A percentile compares a stretch with the other conserved stretches of the same genome.
These are phyloP conservation scores for Anguilla pacifica DNA, from an alignment of 2,797 vertebrate species.

Conservation along the genomic window DNA sequence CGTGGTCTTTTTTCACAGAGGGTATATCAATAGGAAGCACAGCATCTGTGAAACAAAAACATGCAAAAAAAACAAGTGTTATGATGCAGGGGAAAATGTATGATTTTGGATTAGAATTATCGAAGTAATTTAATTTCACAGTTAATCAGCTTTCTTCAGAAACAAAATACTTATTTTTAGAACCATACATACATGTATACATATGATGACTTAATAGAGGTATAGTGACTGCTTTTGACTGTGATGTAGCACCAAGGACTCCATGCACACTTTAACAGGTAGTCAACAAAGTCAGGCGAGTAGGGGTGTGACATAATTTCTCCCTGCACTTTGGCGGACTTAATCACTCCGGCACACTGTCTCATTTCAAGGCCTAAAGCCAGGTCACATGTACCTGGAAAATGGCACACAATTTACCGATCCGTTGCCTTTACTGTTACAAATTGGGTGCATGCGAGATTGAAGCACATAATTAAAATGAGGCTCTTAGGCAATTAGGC, in stretches of 20 bases:
- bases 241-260: too few species aligned
- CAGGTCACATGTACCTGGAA: not conserved
- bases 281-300: too few species aligned
- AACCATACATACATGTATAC: too few species aligned
- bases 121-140: not conserved
- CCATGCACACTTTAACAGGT: too few species aligned
- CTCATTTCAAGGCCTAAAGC: not conserved
- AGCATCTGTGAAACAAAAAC: slow-evolving; percentile 61
- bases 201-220: too few species aligned
- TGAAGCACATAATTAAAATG: not conserved
- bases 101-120: not conserved
- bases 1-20: slow-evolving; percentile 79
- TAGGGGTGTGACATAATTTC: too few species aligned
- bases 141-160: too few species aligned
- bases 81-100: not conserved
- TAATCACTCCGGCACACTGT: too few species aligned
- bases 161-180: too few species aligned
- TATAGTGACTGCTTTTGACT: too few species aligned
- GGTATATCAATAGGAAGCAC: slow-evolving; percentile 80
- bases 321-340: too few species aligned
- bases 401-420: not conserved
- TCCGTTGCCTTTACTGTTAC: not conserved
- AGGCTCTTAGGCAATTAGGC: not conserved
- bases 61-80: not conserved
- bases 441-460: not conserved